Evolutionary conservation across 2,113 vertebrate species (phyloP).

Genomic region (Rhegmatorhina hoffmannsi): DNA sequence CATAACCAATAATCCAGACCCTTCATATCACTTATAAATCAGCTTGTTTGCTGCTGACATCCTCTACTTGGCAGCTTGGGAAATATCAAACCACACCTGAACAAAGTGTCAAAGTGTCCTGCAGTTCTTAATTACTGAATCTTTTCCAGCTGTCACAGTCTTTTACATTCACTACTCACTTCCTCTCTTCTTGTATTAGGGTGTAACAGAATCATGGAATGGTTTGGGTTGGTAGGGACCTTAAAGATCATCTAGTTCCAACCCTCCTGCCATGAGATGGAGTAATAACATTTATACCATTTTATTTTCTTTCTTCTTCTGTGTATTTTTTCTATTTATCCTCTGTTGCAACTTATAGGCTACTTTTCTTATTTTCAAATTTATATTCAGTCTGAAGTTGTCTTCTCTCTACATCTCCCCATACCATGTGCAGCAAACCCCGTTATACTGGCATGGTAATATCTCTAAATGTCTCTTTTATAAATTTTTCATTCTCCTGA

Average conservation of each 20-base stretch:
- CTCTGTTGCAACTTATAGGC: not conserved
- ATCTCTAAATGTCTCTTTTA: constrained; percentile 30
- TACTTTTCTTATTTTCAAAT: not conserved
- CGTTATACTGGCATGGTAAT: not conserved
- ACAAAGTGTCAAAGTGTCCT: not conserved
- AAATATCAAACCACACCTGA: not conserved
- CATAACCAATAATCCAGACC: not conserved
- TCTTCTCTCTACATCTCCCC: not conserved
- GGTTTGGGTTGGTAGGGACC: not conserved
- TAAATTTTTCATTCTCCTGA: constrained; percentile 30
- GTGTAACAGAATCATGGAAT: not conserved
- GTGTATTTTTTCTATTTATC: not conserved
- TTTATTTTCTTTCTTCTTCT: not conserved
- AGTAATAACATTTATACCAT: not conserved
- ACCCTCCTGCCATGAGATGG: not conserved
- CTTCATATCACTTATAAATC: not conserved
- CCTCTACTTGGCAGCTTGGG: not conserved
- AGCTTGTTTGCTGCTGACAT: not conserved
- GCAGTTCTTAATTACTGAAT: not conserved
- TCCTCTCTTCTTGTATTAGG: not conserved
- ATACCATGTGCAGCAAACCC: not conserved
- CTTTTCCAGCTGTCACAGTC: not conserved
- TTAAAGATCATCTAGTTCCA: not conserved
- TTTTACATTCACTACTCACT: not conserved
- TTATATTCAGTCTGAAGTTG: not conserved